These are phyloP conservation scores for Sinosuthora webbiana DNA, from an alignment of 2,113 vertebrate genomes.

Conservation along the genomic window DNA sequence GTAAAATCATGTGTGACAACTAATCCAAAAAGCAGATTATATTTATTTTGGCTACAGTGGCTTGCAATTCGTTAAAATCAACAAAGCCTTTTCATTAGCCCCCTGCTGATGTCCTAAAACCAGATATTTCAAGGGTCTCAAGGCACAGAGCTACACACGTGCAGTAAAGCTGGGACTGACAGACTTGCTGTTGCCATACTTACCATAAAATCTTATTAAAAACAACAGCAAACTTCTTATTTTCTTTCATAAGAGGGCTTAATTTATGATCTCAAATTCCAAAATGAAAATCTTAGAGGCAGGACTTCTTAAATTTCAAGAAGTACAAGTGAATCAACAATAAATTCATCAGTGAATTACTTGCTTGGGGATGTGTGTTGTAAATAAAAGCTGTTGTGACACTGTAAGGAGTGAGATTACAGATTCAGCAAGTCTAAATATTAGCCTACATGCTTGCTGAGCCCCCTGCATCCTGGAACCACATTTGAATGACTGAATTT, in stretches of 20 bases:
- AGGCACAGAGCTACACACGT: slow-evolving; percentile 72
- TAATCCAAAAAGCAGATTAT: slow-evolving; percentile 98
- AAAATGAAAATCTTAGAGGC: slow-evolving; percentile 49
- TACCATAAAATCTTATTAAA: slow-evolving; percentile 73
- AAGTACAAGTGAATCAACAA: slow-evolving; percentile 21
- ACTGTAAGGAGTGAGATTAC: background rate
- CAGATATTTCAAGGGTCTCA: slow-evolving; percentile 85
- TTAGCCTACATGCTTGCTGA: slow-evolving; percentile 31
- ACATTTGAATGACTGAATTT: slow-evolving; percentile 19
- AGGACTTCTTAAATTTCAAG: slow-evolving; percentile 27
- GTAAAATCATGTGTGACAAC: slow-evolving; percentile 91
- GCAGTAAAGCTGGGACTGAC: slow-evolving; percentile 73
- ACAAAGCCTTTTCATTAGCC: slow-evolving; percentile 98
- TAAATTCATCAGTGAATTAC: background rate
- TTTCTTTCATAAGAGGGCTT: slow-evolving; percentile 64
- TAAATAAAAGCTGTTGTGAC: background rate
- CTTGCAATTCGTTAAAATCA: slow-evolving; percentile 97
- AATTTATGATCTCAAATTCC: slow-evolving; percentile 65
- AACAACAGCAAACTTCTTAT: slow-evolving; percentile 49
- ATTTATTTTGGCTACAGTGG: slow-evolving; percentile 97
- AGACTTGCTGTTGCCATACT: slow-evolving; percentile 62
- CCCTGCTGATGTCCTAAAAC: slow-evolving; percentile 93
- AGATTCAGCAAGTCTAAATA: slow-evolving; percentile 33
- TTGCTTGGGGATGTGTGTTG: background rate
- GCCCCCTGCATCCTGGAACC: background rate